Evolutionary conservation across 2,113 vertebrate species (phyloP).

Genomic region (Dunckerocampus dactyliophorus): DNA sequence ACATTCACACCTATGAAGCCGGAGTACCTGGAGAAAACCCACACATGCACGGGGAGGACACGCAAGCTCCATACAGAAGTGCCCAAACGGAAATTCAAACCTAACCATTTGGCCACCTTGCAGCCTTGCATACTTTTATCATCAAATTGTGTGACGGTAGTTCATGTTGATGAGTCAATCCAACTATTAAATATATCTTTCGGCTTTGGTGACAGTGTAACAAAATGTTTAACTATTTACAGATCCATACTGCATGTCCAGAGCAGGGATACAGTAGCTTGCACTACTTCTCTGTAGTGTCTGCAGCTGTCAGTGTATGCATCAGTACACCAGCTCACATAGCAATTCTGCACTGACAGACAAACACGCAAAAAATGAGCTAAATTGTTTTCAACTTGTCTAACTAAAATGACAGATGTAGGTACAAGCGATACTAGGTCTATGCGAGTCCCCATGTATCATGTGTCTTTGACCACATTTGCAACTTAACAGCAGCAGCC

Average conservation of each 20-base stretch:
- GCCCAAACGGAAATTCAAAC: too few relatives aligned
- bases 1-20: too few relatives aligned
- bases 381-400: neutral
- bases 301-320: neutral
- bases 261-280: neutral
- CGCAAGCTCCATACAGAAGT: too few relatives aligned
- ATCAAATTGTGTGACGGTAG: too few relatives aligned
- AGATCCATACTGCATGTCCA: neutral
- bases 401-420: neutral
- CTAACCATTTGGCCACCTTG: too few relatives aligned
- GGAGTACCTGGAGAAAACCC: too few relatives aligned
- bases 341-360: neutral
- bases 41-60: too few relatives aligned
- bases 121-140: too few relatives aligned
- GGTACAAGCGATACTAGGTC: too few relatives aligned
- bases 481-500: conserved; percentile 13
- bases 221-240: neutral
- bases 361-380: neutral
- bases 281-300: neutral
- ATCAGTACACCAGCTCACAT: neutral
- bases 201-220: neutral
- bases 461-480: conserved; percentile 1
- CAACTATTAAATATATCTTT: neutral
- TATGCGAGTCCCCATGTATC: neutral
- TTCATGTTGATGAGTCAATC: too few relatives aligned